A percentile compares a stretch with the other conserved stretches of the same genome.
Conservation (phyloP, 2,888 invertebrate genomes). For the Apomyelois bistriatella region DNA sequence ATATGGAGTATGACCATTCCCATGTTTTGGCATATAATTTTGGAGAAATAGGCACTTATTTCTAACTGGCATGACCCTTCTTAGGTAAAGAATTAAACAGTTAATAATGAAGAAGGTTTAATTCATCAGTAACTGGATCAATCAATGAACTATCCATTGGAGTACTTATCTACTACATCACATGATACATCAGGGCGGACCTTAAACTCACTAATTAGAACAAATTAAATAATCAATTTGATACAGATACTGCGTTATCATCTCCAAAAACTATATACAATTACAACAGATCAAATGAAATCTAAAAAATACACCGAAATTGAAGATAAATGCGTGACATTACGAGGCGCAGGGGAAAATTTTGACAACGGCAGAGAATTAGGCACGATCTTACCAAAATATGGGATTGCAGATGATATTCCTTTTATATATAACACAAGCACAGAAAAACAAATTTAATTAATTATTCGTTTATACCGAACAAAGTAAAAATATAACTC, state of each 20-base stretch:
- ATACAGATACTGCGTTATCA: neutral
- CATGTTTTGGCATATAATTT: too few relatives aligned
- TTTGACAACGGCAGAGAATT: slow-evolving; percentile 44
- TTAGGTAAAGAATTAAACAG: too few relatives aligned
- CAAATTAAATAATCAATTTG: neutral
- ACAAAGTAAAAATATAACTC: slow-evolving; percentile 52
- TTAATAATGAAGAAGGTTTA: too few relatives aligned
- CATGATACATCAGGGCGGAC: slow-evolving; percentile 1
- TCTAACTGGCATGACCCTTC: too few relatives aligned
- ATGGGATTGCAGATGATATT: slow-evolving; percentile 28
- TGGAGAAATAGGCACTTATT: too few relatives aligned
- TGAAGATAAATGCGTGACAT: slow-evolving; percentile 33
- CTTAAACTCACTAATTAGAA: neutral
- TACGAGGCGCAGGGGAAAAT: slow-evolving; percentile 31
- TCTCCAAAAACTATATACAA: neutral
- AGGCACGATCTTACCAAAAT: slow-evolving; percentile 50
- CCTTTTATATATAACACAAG: slow-evolving; percentile 45
- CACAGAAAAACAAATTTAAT: slow-evolving; percentile 40
- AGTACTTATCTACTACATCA: neutral
- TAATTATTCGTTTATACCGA: neutral
- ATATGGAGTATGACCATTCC: too few relatives aligned
- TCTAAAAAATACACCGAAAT: slow-evolving; percentile 21
- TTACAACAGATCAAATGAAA: neutral
- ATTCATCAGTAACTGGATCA: too few relatives aligned
- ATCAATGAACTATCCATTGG: neutral